Evolutionary conservation across 2,113 vertebrate genomes (phyloP), one percentile per base, ranked within the genome.

Genomic region (Lepus timidus): DNA sequence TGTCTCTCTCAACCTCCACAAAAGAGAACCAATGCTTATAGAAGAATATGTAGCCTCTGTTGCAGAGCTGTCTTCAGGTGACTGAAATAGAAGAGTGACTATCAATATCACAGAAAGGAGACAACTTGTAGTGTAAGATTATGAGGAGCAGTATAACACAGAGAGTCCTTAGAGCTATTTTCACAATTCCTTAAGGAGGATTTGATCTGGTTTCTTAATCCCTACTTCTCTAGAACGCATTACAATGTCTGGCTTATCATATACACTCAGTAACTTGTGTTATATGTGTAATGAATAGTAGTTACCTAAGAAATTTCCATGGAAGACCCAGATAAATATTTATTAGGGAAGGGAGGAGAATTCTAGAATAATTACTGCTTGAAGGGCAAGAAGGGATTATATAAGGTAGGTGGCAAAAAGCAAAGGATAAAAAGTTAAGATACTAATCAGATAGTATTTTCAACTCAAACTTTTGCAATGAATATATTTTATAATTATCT

Each of bases 321-420:
- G 70, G 58, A 36, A 80, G 88, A 96, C 23, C 8, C 9, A 71
- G 64, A 70, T 58, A 29, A 4, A 49, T 19, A 84, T 76, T 51
- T 82, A 39, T n/a, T 33, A 70, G 13, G 14, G 44, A 82, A 86
- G 74, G 2, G 39, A 36, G 33, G 70, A 68, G 25, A 52, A 8
- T 85, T 49, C 13, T 55, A 64, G 78, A 84, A 17, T 4, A 95
- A 83, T 90, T 70, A 87, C 13, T 74, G 27, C 11, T 89, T 93
- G 83, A 62, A 88, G 49, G 67, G 49, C 90, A 86, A 68, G 16
- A 23, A n/a, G 55, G 19, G 0, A 52, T 90, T 83, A 92, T 5
- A 2, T 39, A 79, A 55, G 2, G 49, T 4, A 12, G 67, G 10
- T 6, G 58, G 9, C 71, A 51, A 86, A 71, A 13, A 65, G 16